Percentiles rank a stretch among this genome's conserved stretches.
phyloP scores from a whole-genome alignment of 2,113 vertebrate species.

The Etheostoma spectabile region DNA sequence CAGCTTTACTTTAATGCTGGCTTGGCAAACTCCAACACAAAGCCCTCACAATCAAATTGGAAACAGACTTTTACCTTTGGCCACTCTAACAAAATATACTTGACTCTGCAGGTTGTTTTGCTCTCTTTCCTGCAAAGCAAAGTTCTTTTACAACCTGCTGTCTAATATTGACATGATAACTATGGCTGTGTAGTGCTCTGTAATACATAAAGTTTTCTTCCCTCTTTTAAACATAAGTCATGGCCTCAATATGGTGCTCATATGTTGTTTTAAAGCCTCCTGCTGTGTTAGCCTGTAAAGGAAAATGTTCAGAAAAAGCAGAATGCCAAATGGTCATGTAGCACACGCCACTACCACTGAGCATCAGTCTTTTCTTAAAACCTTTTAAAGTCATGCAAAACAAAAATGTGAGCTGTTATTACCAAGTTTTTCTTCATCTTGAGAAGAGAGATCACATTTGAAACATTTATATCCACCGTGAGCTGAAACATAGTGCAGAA shows the following conservation, averaged over 20 bases:
- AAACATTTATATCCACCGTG: background rate
- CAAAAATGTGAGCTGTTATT: background rate
- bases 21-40: conserved; percentile 56
- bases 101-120: conserved; percentile 32
- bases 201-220: conserved; percentile 5
- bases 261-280: conserved; percentile 31
- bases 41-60: conserved; percentile 56
- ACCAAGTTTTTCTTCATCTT: background rate
- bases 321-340: background rate
- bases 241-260: conserved; percentile 22
- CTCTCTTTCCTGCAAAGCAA: conserved; percentile 20
- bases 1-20: conserved; percentile 59
- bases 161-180: conserved; percentile 38
- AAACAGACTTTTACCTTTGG: conserved; percentile 59
- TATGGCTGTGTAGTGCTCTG: conserved; percentile 1
- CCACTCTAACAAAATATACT: conserved; percentile 22
- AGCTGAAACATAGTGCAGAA: background rate
- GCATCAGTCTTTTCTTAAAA: background rate
- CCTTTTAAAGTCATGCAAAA: background rate
- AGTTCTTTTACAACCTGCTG: conserved; percentile 47
- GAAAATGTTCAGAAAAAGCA: conserved; percentile 18
- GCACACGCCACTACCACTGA: background rate
- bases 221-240: conserved; percentile 36
- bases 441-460: background rate
- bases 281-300: conserved; percentile 30